Evolutionary conservation across 2,888 invertebrate genomes (phyloP), one percentile per base, ranked within the genome.

Genomic region (Sinodicranocentrus sp.): DNA sequence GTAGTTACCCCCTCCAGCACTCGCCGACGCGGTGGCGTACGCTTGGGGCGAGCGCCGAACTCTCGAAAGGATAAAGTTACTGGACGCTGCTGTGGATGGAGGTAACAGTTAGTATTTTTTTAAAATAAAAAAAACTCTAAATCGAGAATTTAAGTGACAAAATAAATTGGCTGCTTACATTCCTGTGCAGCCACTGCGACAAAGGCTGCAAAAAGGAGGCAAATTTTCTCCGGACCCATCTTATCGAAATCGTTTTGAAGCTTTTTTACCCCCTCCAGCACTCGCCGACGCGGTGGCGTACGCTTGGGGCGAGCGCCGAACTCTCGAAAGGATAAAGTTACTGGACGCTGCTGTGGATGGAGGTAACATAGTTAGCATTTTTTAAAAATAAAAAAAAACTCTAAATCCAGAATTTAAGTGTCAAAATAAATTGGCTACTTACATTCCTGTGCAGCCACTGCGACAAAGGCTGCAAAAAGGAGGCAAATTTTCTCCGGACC

Each of bases 381-480:
- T 33, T 33, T 33, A 33, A 33, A 6, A 33, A 33, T 33, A 6
- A 33, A 3, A 33, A 33, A 3, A 33, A 3, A 33, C 33, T 33
- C 33, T 33, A 33, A 33, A 33, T 33, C 10, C 5, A 33, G 33
- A 33, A 33, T 10, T 33, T 3, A 33, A 6, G 10, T 10, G 33
- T 33, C 10, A 3, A 6, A 33, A 10, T 6, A 33, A 33, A 33
- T 33, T 6, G 33, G 33, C 3, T 33, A 33, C 52, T 52, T 52
- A 52, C 52, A 52, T 19, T 52, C 52, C 52, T 52, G 52, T 8
- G 52, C n/a, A 52, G 17, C 52, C 17, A 52, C 52, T 19, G 19
- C 52, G n/a, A 19, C 19, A 17, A 52, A n/a, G 19, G 19, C 3
- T 2, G 19, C 52, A 52, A 52, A 17, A 17, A 52, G 52, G 19